These are phyloP conservation scores for Lucilia sericata DNA, from an alignment of 1,140 invertebrate genomes.

Conservation along the genomic window DNA sequence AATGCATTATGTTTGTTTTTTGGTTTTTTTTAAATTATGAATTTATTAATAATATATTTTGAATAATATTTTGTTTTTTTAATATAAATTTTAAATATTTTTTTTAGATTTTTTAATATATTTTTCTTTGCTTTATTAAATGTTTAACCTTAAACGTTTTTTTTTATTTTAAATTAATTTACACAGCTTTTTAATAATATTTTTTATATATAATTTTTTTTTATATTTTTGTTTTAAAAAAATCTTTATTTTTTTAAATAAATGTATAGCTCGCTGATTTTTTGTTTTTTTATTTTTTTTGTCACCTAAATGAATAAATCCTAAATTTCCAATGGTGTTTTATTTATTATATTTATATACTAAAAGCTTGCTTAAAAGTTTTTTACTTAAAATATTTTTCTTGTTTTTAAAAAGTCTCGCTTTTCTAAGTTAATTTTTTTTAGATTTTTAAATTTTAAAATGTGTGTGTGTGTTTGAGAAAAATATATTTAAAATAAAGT, in stretches of 20 bases:
- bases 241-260: constrained; percentile 3
- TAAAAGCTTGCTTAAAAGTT: constrained; percentile 14
- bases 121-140: constrained; percentile 47
- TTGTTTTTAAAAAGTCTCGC: constrained; percentile 5
- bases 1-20: constrained; percentile 30
- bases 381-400: not conserved
- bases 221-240: not conserved
- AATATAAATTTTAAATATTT: constrained; percentile 29
- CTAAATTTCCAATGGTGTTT: constrained; percentile 34
- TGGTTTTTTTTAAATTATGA: constrained; percentile 51
- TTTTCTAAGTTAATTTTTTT: not conserved
- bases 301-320: not conserved
- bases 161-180: constrained; percentile 38
- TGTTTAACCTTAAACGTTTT: constrained; percentile 57
- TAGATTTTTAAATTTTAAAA: constrained; percentile 6
- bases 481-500: no score
- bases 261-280: constrained; percentile 25
- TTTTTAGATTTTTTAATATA: not conserved
- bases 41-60: constrained; percentile 56
- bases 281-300: not conserved
- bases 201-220: constrained; percentile 50
- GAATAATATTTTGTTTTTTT: constrained; percentile 2
- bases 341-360: not conserved
- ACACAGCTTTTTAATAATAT: constrained; percentile 31
- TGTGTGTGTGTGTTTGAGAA: not conserved